Evolutionary conservation across 2,797 vertebrate species (phyloP).

Genomic region (Otus scops): DNA sequence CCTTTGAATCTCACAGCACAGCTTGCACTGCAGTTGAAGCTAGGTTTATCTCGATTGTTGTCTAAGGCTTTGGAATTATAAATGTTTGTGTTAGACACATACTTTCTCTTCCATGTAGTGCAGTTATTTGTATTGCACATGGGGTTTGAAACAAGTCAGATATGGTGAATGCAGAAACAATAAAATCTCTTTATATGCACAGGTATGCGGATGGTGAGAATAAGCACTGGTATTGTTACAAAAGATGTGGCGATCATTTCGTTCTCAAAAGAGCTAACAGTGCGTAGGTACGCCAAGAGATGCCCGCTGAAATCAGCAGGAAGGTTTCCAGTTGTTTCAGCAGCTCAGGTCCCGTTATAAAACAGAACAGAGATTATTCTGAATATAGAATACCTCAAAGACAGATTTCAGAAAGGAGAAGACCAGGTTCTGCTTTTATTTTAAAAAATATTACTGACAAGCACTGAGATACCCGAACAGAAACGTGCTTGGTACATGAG

Average conservation of each 20-base stretch:
- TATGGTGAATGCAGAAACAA: not conserved
- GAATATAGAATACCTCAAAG: not conserved
- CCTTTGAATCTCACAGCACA: not conserved
- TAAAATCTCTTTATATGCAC: not conserved
- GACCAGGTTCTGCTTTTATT: not conserved
- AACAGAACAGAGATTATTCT: not conserved
- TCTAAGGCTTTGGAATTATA: constrained; percentile 13
- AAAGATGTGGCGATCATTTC: not conserved
- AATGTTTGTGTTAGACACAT: not conserved
- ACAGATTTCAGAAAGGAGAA: not conserved
- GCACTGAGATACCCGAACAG: not conserved
- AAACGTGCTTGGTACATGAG: not conserved
- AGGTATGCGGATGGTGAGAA: not conserved
- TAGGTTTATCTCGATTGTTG: not conserved
- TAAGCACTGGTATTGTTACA: not conserved
- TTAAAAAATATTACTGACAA: not conserved
- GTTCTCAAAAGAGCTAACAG: not conserved
- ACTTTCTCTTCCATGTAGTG: not conserved
- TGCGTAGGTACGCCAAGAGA: not conserved
- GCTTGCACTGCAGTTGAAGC: not conserved
- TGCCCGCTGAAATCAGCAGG: not conserved
- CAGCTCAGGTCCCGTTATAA: not conserved
- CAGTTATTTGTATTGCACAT: not conserved
- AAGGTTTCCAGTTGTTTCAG: not conserved
- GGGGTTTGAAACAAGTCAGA: not conserved